phyloP scores from a whole-genome alignment of 2,888 invertebrate genomes.

The Cantharis rustica region DNA sequence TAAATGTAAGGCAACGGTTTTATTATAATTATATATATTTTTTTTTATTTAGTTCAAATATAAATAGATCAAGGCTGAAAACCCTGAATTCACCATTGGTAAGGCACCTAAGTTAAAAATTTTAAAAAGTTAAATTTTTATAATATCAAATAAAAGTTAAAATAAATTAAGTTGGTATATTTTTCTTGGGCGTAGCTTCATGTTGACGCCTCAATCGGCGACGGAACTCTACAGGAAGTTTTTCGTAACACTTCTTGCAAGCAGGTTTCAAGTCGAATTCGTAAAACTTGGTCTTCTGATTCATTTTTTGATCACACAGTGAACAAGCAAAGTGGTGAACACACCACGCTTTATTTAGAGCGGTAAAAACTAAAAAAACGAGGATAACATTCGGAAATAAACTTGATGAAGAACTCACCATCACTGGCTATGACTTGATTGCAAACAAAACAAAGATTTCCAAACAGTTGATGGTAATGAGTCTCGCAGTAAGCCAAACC shows the following conservation, averaged over 20 bases:
- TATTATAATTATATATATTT: background rate
- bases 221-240: constrained; percentile 91
- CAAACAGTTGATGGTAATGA: constrained; percentile 98
- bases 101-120: background rate
- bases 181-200: constrained; percentile 72
- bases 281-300: constrained; percentile 97
- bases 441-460: constrained; percentile 98
- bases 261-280: constrained; percentile 98
- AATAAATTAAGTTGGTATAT: constrained; percentile 42
- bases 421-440: constrained; percentile 98
- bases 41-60: background rate
- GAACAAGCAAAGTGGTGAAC: constrained; percentile 98
- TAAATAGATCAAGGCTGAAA: background rate
- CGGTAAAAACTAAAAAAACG: constrained; percentile 83
- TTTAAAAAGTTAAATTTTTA: background rate
- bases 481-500: constrained; percentile 99
- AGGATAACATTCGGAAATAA: background rate
- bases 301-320: constrained; percentile 94
- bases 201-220: constrained; percentile 90
- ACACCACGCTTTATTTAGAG: constrained; percentile 99
- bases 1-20: background rate
- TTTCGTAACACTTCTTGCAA: constrained; percentile 98
- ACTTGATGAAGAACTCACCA: constrained; percentile 66
- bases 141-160: background rate
- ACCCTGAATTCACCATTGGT: background rate